These are phyloP conservation scores for Autographa gamma DNA, from an alignment of 2,888 invertebrate genomes.

Conservation along the genomic window DNA sequence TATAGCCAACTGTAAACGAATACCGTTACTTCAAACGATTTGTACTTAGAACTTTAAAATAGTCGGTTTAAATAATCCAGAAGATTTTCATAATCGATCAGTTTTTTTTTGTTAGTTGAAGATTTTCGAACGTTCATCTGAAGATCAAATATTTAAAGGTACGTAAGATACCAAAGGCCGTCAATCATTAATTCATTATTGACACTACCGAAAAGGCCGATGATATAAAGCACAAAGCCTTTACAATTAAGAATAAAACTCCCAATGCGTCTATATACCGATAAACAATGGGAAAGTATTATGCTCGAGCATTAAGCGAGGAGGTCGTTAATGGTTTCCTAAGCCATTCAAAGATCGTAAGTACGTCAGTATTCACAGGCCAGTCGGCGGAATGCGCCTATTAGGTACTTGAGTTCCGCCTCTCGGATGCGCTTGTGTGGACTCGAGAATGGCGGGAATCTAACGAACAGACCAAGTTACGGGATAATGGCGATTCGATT, in stretches of 20 bases:
- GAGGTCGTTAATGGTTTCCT: slow-evolving; percentile 72
- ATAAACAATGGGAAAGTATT: slow-evolving; percentile 64
- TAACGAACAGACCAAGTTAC: slow-evolving; percentile 59
- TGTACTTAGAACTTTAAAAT: not conserved
- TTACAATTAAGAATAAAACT: slow-evolving; percentile 36
- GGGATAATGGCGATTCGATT: slow-evolving; percentile 50
- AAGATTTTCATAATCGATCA: not conserved
- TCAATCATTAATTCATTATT: slow-evolving; percentile 7
- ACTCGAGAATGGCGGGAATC: slow-evolving; percentile 76
- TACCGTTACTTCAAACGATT: slow-evolving; percentile 1
- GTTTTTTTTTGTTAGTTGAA: slow-evolving; percentile 14
- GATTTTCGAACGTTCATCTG: not conserved
- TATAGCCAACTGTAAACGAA: not conserved
- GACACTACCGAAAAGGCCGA: slow-evolving; percentile 11
- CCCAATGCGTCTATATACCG: slow-evolving; percentile 49
- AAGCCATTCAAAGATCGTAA: slow-evolving; percentile 76
- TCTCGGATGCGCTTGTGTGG: slow-evolving; percentile 72
- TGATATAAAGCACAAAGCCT: slow-evolving; percentile 11
- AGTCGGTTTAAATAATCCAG: too few relatives aligned
- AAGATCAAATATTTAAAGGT: not conserved
- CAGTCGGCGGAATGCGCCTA: slow-evolving; percentile 79
- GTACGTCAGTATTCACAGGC: slow-evolving; percentile 77
- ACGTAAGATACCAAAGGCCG: not conserved
- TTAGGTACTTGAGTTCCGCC: slow-evolving; percentile 81
- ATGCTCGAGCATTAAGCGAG: slow-evolving; percentile 62